Base-by-base conservation (phyloP, 2,113 vertebrate species). In the Sakesphorus luctuosus region DNA sequence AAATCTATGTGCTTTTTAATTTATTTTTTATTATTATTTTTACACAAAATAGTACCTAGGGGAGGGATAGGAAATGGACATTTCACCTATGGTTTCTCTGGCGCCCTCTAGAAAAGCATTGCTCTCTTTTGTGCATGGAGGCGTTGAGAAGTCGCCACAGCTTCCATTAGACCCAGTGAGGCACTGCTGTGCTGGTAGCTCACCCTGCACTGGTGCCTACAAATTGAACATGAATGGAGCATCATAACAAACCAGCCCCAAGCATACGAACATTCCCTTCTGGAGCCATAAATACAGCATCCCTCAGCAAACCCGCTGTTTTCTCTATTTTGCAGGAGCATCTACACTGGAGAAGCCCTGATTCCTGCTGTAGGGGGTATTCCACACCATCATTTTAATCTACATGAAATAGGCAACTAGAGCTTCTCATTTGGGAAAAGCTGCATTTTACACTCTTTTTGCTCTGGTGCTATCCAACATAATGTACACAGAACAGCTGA, bases 141-240 rank as follows among this genome's bases (percentile, higher is more conserved):
- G 7, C 33, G 26, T 2, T 69, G 55, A 84, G 46, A 74, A 83
- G 28, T 23, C 71, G 14, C 26, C n/a, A 8, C 2, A 1, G 47
- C 35, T 55, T 47, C n/a, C 50, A 8, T 13, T 20, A 75, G 68
- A 13, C 26, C 16, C 35, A 63, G 23, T 0, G 0, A 0, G 31
- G 38, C 31, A 28, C 28, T 5, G 1, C 76, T n/a, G 31, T 36
- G 13, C 47, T 71, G 47, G 43, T 6, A 59, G 38, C 38, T 56
- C 20, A 18, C 18, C 55, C 50, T 61, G 52, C 58, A 1, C 25
- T 31, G 53, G 25, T 29, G 29, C 13, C 19, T 3, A 35, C 9
- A 47, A 44, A 35, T 65, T 0, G 19, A 77, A 36, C 20, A 6
- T 2, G 9, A 47, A 73, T 1, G 5, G 13, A 53, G 28, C 23